Evolutionary conservation across 2,888 invertebrate genomes (phyloP).

Genomic region (Pristionchus fissidentatus): DNA sequence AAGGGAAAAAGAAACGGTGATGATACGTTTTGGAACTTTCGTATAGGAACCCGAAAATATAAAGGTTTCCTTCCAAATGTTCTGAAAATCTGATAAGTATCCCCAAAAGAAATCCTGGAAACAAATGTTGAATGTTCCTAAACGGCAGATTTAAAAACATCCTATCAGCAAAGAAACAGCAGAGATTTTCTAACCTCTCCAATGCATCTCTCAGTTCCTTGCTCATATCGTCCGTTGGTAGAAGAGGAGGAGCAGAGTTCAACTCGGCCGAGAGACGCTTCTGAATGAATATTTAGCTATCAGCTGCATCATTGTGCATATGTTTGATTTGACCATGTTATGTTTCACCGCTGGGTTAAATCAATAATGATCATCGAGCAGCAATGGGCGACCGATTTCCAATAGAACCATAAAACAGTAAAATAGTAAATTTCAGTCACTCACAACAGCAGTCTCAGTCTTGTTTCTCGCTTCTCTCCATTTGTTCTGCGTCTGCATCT

Average conservation of each 20-base stretch:
- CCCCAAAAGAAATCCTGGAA: no score
- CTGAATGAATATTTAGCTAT: conserved; percentile 51
- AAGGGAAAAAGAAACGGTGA: no score
- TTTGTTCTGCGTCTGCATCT: conserved; percentile 75
- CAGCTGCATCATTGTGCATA: not conserved
- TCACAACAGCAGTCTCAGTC: conserved; percentile 65
- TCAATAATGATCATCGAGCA: not conserved
- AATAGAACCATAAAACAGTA: not conserved
- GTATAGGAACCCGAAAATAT: no score
- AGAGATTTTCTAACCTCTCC: conserved; percentile 80
- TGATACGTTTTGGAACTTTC: no score
- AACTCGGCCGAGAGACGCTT: conserved; percentile 66
- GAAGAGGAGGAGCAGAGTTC: conserved; percentile 54
- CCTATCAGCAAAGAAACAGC: no score
- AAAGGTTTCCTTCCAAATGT: no score
- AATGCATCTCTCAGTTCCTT: conserved; percentile 86
- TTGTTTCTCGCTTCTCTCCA: conserved; percentile 73
- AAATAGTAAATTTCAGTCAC: not conserved
- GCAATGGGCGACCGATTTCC: not conserved
- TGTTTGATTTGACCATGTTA: not conserved
- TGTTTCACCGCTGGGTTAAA: not conserved
- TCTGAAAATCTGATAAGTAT: no score
- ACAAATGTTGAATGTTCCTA: conserved; percentile 91
- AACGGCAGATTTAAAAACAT: no score
- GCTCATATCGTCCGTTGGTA: conserved; percentile 54